A percentile compares a stretch with the other conserved stretches of the same genome.
These are phyloP conservation scores for Drosophila oshimai DNA, from an alignment of 1,140 invertebrate genomes.

Conservation along the genomic window DNA sequence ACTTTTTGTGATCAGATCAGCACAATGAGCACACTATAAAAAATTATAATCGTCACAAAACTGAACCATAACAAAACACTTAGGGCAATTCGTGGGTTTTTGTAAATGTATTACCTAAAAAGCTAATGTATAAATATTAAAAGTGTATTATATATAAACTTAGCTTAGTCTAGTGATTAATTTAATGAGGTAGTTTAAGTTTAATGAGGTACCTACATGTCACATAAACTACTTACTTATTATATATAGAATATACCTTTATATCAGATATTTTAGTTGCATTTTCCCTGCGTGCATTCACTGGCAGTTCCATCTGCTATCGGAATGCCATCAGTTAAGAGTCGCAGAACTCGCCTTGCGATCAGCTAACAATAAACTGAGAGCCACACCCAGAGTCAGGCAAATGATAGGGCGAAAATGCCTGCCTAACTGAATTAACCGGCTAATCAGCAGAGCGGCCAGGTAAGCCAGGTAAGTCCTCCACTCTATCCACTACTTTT, in stretches of 20 bases:
- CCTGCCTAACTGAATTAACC: conserved; percentile 61
- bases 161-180: no score
- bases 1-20: conserved; percentile 6
- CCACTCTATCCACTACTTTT: conserved; percentile 10
- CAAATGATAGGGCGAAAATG: conserved; percentile 57
- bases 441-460: conserved; percentile 56
- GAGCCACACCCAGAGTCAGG: conserved; percentile 54
- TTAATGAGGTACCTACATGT: no score
- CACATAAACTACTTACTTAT: no score
- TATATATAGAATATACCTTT: no score
- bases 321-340: conserved; percentile 49
- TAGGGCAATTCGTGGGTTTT: no score
- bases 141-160: no score
- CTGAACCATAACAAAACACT: no score
- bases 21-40: background rate
- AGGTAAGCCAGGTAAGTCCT: conserved; percentile 1
- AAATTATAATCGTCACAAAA: background rate
- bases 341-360: conserved; percentile 20
- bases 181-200: no score
- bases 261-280: fast-evolving
- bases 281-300: conserved; percentile 1
- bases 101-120: no score
- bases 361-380: conserved; percentile 46
- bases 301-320: conserved; percentile 6
- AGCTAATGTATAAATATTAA: no score